A percentile compares a stretch with the other conserved stretches of the same genome.
Evolutionary conservation across 2,888 invertebrate genomes (phyloP).

Genomic region (Prostheceraeus crozeri): DNA sequence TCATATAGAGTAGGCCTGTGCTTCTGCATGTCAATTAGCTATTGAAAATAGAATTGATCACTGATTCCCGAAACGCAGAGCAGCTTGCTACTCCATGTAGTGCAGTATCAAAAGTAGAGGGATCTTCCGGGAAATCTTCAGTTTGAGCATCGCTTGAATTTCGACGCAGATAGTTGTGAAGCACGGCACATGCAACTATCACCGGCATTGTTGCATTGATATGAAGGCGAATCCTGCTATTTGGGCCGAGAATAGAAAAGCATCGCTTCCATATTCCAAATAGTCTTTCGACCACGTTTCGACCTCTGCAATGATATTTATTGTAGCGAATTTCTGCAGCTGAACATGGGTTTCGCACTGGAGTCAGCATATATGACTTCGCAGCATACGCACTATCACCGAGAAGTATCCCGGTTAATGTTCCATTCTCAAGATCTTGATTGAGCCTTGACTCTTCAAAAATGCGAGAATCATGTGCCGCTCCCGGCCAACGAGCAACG

Average conservation of each 20-base stretch:
- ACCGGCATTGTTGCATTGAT: neutral
- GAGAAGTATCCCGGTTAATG: conserved; percentile 2
- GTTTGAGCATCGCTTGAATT: too few species aligned
- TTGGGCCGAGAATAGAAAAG: conserved; percentile 6
- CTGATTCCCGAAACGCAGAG: too few species aligned
- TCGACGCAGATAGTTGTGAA: too few species aligned
- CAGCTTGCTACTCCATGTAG: too few species aligned
- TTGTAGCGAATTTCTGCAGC: neutral
- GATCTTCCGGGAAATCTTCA: too few species aligned
- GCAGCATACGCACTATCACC: conserved; percentile 3
- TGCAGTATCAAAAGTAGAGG: too few species aligned
- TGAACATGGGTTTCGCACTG: neutral
- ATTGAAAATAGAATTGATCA: too few species aligned
- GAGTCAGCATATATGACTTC: conserved; percentile 11
- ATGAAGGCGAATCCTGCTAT: neutral
- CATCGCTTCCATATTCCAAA: conserved; percentile 17
- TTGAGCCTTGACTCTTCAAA: conserved; percentile 6
- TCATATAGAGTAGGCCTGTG: too few species aligned
- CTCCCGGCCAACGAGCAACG: neutral
- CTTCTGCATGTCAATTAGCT: too few species aligned
- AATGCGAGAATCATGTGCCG: conserved; percentile 18
- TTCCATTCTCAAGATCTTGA: neutral
- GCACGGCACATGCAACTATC: conserved; percentile 19
- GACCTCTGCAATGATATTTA: neutral
- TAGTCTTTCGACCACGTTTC: neutral